Evolutionary conservation across 2,113 vertebrate genomes (phyloP).

Genomic region (Planiliza haematocheilus): DNA sequence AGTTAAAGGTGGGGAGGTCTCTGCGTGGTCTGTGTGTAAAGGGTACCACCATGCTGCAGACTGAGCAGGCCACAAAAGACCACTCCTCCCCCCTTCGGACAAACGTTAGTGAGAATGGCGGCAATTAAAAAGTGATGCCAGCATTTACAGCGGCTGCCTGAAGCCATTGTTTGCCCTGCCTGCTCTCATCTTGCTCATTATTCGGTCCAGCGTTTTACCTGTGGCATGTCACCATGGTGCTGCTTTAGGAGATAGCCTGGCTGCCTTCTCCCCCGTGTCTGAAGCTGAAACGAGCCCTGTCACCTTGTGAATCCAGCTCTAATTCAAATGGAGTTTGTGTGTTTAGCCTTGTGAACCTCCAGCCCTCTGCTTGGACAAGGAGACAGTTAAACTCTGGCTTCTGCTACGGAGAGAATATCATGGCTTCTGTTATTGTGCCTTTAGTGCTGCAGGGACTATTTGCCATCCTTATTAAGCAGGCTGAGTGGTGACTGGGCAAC

Average conservation of each 20-base stretch:
- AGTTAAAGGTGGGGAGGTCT: slow-evolving; percentile 51
- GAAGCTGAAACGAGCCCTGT: slow-evolving; percentile 50
- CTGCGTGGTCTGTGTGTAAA: slow-evolving; percentile 25
- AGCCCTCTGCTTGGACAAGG: slow-evolving; percentile 52
- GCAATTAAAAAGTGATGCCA: slow-evolving; percentile 78
- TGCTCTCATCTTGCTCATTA: slow-evolving; percentile 59
- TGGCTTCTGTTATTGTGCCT: slow-evolving; percentile 60
- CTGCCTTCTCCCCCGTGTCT: slow-evolving; percentile 44
- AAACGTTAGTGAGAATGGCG: slow-evolving; percentile 47
- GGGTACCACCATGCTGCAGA: slow-evolving; percentile 49
- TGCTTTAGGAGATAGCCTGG: slow-evolving; percentile 55
- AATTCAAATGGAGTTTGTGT: slow-evolving; percentile 62
- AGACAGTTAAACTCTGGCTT: slow-evolving; percentile 52
- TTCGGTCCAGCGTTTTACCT: slow-evolving; percentile 58
- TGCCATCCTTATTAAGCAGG: slow-evolving; percentile 74
- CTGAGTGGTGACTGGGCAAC: slow-evolving; percentile 66
- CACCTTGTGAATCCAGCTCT: slow-evolving; percentile 53
- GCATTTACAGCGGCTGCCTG: slow-evolving; percentile 59
- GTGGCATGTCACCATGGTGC: slow-evolving; percentile 44
- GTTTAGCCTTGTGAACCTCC: slow-evolving; percentile 65
- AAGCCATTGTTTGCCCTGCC: slow-evolving; percentile 67
- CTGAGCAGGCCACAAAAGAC: slow-evolving; percentile 60
- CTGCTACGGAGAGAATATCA: slow-evolving; percentile 65
- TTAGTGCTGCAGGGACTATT: slow-evolving; percentile 70
- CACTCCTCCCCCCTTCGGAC: slow-evolving; percentile 30